Conservation (phyloP, 2,888 invertebrate genomes). For the Xanthorhoe designata region DNA sequence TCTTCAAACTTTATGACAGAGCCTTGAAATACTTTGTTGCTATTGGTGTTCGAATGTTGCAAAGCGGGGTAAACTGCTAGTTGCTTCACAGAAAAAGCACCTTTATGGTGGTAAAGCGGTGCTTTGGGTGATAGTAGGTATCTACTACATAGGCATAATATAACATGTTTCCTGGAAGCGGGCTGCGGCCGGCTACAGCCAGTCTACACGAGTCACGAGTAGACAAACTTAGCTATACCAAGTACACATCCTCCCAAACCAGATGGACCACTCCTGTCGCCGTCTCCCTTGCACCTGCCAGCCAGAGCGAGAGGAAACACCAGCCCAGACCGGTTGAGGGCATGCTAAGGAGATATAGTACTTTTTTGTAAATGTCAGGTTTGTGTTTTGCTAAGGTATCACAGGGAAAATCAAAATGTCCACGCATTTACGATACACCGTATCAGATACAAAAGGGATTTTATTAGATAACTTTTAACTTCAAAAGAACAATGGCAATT, state of each 20-base stretch:
- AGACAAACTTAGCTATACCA: conserved; percentile 29
- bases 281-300: conserved; percentile 37
- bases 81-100: too few relatives aligned
- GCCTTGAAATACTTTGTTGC: too few relatives aligned
- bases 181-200: conserved; percentile 8
- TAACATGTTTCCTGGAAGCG: background rate
- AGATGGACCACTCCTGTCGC: conserved; percentile 41
- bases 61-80: too few relatives aligned
- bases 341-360: conserved; percentile 28
- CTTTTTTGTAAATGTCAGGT: conserved; percentile 30
- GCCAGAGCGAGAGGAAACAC: conserved; percentile 40
- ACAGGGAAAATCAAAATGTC: background rate
- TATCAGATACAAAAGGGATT: too few relatives aligned
- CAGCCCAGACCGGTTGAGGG: conserved; percentile 42
- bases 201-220: conserved; percentile 11
- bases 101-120: too few relatives aligned
- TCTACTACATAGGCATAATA: background rate
- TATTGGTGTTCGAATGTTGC: too few relatives aligned
- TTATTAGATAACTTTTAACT: too few relatives aligned
- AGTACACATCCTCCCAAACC: conserved; percentile 44
- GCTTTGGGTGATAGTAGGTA: too few relatives aligned
- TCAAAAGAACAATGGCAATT: too few relatives aligned
- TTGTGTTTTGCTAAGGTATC: conserved; percentile 18
- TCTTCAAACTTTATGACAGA: too few relatives aligned
- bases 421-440: background rate